phyloP scores from a whole-genome alignment of 2,888 invertebrate genomes.

The Platycheirus albimanus region DNA sequence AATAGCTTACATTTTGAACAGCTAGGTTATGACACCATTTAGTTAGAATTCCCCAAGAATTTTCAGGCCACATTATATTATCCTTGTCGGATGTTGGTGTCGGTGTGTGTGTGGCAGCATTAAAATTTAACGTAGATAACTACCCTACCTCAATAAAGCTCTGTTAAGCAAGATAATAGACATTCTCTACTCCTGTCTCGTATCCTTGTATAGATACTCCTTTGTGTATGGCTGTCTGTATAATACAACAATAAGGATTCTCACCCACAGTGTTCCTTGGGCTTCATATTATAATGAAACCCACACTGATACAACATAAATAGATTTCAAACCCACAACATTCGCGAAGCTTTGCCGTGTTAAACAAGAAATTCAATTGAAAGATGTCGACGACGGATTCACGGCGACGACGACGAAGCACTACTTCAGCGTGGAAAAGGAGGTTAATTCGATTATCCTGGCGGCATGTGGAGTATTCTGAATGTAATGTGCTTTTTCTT shows the following conservation, averaged over 20 bases:
- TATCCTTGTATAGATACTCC: background rate
- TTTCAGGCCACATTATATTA: too few relatives aligned
- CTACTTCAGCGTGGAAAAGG: background rate
- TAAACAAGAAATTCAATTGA: slow-evolving; percentile 8
- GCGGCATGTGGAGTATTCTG: slow-evolving; percentile 38
- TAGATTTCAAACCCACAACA: too few relatives aligned
- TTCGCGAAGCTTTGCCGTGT: background rate
- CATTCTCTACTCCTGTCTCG: slow-evolving; percentile 12
- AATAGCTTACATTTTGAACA: too few relatives aligned
- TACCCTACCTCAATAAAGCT: slow-evolving; percentile 8
- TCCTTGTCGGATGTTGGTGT: background rate
- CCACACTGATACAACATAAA: background rate
- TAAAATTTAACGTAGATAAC: slow-evolving; percentile 7
- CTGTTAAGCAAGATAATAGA: slow-evolving; percentile 20
- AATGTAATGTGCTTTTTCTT: too few relatives aligned
- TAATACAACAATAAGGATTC: slow-evolving; percentile 36
- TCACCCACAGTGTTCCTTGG: background rate
- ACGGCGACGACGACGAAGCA: background rate
- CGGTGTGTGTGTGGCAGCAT: too few relatives aligned
- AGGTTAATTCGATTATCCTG: slow-evolving; percentile 44
- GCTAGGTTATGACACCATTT: too few relatives aligned
- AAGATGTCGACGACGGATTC: too few relatives aligned
- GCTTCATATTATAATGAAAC: slow-evolving; percentile 16
- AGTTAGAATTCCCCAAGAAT: too few relatives aligned
- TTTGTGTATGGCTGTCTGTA: slow-evolving; percentile 1